Evolutionary conservation across 1,140 invertebrate species (phyloP).

Genomic region (Bombus pyrosoma): DNA sequence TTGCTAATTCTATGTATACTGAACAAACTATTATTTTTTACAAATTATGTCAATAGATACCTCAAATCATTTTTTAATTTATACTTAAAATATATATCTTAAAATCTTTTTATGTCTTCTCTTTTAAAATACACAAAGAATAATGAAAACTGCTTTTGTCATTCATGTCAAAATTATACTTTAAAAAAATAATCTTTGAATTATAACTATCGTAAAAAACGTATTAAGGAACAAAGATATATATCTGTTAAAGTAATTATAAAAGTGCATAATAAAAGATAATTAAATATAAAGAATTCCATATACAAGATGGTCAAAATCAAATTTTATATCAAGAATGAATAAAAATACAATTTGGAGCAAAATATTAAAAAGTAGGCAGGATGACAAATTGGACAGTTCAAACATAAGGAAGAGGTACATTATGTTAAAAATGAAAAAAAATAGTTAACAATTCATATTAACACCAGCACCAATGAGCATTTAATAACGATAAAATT

Average conservation of each 20-base stretch:
- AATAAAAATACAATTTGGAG: not conserved
- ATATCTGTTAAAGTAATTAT: not conserved
- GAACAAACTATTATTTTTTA: not conserved
- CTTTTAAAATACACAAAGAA: not conserved
- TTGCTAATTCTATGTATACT: not conserved
- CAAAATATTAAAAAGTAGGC: not conserved
- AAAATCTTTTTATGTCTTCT: not conserved
- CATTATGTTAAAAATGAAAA: slow-evolving; percentile 48
- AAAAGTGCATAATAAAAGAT: not conserved
- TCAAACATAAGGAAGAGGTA: slow-evolving; percentile 36
- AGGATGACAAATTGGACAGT: slow-evolving; percentile 3
- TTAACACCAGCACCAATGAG: slow-evolving; percentile 80
- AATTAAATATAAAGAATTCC: not conserved
- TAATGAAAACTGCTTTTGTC: too few relatives aligned
- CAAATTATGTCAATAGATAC: too few relatives aligned
- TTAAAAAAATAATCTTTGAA: not conserved
- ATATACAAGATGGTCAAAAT: not conserved
- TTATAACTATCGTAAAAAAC: not conserved
- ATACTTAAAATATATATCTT: not conserved
- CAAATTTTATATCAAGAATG: not conserved
- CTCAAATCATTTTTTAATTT: not conserved
- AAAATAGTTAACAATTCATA: slow-evolving; percentile 56
- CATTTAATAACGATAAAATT: slow-evolving; percentile 78
- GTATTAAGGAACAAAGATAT: not conserved
- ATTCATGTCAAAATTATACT: not conserved